Evolutionary conservation across 2,113 vertebrate species (phyloP).

Genomic region (Heliornis fulica): DNA sequence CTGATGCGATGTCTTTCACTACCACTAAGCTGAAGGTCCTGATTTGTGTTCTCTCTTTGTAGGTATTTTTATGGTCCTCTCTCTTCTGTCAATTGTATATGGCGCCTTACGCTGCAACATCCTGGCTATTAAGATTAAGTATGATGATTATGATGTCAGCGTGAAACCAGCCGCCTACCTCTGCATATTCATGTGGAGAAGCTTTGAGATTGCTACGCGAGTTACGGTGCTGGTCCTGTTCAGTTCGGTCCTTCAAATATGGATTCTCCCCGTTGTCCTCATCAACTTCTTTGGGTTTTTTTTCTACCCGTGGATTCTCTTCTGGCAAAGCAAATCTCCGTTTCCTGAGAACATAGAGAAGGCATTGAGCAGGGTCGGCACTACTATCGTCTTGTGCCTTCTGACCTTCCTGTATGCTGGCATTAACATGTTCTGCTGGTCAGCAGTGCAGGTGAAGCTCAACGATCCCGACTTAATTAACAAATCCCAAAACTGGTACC

Average conservation of each 20-base stretch:
- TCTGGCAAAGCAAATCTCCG: slow-evolving; percentile 90
- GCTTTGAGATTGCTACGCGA: slow-evolving; percentile 93
- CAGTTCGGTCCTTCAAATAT: slow-evolving; percentile 90
- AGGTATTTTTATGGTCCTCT: slow-evolving; percentile 92
- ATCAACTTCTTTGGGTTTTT: slow-evolving; percentile 89
- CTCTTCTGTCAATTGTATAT: slow-evolving; percentile 93
- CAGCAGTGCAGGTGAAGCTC: slow-evolving; percentile 90
- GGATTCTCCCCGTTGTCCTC: slow-evolving; percentile 84
- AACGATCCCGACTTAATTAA: slow-evolving; percentile 91
- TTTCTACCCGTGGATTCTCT: slow-evolving; percentile 89
- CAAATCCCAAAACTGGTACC: slow-evolving; percentile 92
- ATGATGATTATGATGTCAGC: slow-evolving; percentile 90
- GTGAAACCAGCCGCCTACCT: slow-evolving; percentile 88
- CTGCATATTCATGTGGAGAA: slow-evolving; percentile 93
- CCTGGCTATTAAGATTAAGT: slow-evolving; percentile 96
- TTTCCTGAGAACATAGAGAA: slow-evolving; percentile 97
- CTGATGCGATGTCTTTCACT: neutral
- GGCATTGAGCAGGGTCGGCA: slow-evolving; percentile 88
- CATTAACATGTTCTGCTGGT: slow-evolving; percentile 99
- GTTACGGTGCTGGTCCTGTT: slow-evolving; percentile 92
- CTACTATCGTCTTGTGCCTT: slow-evolving; percentile 88
- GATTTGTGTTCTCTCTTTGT: slow-evolving; percentile 46
- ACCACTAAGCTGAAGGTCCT: neutral
- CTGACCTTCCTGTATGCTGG: slow-evolving; percentile 94
- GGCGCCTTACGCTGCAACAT: slow-evolving; percentile 97